Base-by-base conservation (phyloP, 2,888 invertebrate genomes). In the Euproctis similis region DNA sequence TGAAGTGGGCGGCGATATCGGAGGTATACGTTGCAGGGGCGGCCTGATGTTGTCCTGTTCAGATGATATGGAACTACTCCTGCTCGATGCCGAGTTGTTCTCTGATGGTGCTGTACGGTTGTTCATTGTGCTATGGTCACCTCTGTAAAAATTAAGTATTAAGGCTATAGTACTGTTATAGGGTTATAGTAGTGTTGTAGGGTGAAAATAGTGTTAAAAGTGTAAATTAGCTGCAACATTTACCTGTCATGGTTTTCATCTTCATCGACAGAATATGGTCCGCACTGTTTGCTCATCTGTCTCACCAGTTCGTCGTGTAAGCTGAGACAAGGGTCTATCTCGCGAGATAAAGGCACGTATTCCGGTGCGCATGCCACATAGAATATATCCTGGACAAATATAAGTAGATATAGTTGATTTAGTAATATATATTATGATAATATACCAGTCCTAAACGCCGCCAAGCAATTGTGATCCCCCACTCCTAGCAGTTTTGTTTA, bases 281-380 rank as follows among this genome's bases (percentile, higher is more conserved):
- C 66, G 20, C 58, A 54, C 28, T 69, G 64, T 35, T 68, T 70
- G 58, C 56, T 71, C 60, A 75, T 67, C 45, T 73, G 80, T 1
- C 80, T 54, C 26, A 66, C 71, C n/a, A 77, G 66, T 43, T 81
- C 81, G 58, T 81, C 80, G 42, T 77, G 76, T 34, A 73, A 54
- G 16, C 68, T 64, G 28, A 75, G 62, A 31, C 73, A 68, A 7
- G 80, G 75, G 46, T 82, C 82, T 24, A 77, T 55, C 31, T 84
- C 84, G 12, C 81, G 67, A 12, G 63, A 64, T 36, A 82, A 57
- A 12, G 84, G 82, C 24, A 80, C 64, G 60, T 82, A 82, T 49
- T 84, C 84, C 4, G 84, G 84, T 13, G 84, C 81, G 46, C 84
- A 84, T 22, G 84, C 84, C 42, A 82, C 82, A 69, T 82, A 84